Base-by-base conservation (phyloP, 2,888 invertebrate genomes). In the Himalopsyche japonica region DNA sequence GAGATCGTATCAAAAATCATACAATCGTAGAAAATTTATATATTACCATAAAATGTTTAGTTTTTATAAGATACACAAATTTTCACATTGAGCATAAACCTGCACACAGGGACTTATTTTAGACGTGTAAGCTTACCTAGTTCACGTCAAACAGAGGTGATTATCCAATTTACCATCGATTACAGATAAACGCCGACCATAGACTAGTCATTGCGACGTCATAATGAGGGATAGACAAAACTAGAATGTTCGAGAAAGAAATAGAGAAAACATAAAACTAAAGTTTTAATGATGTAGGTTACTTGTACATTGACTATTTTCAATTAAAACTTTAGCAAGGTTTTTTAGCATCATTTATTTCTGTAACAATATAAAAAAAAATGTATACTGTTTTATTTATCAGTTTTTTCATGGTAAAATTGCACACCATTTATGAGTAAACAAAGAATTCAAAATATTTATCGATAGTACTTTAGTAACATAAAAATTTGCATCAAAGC, bases 121-220 rank as follows among this genome's bases (percentile, higher is more conserved):
- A 77, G 82, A 64, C 49, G 30, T 77, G 47, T 84, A 70, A 80
- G 82, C 82, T 86, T 85, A 83, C 83, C 85, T 83, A 84, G 82
- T 85, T 84, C 84, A 82, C 84, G 84, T 87, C 86, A 85, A 81
- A 82, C 81, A 76, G 64, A 85, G 86, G 87, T 87, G 87, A 87
- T 87, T 87, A 87, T 86, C 87, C 86, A 87, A 87, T 87, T 86
- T 87, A 84, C 83, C 84, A 83, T 76, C 86, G 86, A 87, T 87
- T 87, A 87, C 86, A 76, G 82, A 43, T 76, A 70, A 79, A 57
- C 7, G 49, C 77, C 79, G 79, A 77, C 77, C 37, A 30, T 70
- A 84, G 84, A 84, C 82, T 80, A 84, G 81, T 34, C 30, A 30
- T 76, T 64, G 34, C 32, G 80, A 24, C 37, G 47, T 12, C 76